Conservation (phyloP, 2,113 vertebrate species). For the Pongo abelii region DNA sequence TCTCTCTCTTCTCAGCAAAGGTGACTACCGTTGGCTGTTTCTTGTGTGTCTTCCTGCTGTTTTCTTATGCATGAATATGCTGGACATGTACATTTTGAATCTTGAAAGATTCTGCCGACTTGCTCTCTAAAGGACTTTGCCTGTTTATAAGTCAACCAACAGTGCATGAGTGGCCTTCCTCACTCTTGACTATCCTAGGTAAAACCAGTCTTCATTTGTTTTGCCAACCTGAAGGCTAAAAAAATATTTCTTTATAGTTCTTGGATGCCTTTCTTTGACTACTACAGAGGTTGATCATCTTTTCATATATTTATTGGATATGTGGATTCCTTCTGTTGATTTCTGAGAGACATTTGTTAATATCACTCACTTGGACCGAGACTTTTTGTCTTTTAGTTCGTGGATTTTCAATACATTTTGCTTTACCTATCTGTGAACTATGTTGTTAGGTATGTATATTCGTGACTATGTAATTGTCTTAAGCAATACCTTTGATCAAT, state of each 20-base stretch:
- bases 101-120: neutral
- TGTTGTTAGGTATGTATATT: neutral
- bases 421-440: neutral
- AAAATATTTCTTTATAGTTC: neutral
- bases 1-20: neutral
- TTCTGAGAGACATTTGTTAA: neutral
- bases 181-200: neutral
- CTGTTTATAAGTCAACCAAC: neutral
- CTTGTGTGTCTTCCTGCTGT: neutral
- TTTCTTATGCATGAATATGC: neutral
- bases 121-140: neutral
- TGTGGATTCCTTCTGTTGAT: neutral
- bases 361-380: neutral
- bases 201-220: neutral
- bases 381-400: neutral
- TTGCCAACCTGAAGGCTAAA: neutral
- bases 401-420: neutral
- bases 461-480: neutral
- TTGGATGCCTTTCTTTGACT: neutral
- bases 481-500: neutral
- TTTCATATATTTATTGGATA: neutral
- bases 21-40: neutral
- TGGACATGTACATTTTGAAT: neutral
- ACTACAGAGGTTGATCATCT: neutral
- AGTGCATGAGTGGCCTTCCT: neutral